Base-by-base conservation (phyloP, 2,113 vertebrate genomes). In the Stigmatopora argus region DNA sequence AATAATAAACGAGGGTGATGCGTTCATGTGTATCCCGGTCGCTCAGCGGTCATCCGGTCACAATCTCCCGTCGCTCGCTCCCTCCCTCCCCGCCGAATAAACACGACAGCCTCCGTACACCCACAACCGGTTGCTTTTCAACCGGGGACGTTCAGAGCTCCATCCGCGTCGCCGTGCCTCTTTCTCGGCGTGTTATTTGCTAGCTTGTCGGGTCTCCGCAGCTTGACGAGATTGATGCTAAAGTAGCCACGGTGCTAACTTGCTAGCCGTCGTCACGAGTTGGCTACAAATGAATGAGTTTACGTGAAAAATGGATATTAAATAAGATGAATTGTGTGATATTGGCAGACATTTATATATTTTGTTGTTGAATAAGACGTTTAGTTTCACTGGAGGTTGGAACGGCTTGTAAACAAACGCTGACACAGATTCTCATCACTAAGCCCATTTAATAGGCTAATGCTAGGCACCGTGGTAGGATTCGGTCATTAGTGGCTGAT, bases 351-450 rank as follows among this genome's bases (percentile, higher is more conserved):
- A 23, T 9, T 23, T 51, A 3, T 31, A 52, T 34, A 31, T 3
- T 18, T 12, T 62, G 53, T 56, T 65, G 71, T 56, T 70, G 67
- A 41, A 41, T 41, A 8, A 41, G 38, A 7, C 38, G 9, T 82
- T 80, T 67, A 73, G 41, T 49, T 13, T 9, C 0, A 44, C 65
- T 70, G 26, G 23, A 56, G 26, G 3, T 23, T 14, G 52, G 21
- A 11, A 10, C 14, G 26, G 0, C 23, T 71, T 80, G 74, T 73
- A 75, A 79, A 83, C 75, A 70, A 57, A 73, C 14, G 41, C 73
- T 75, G 77, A 78, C 75, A 83, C 69, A 70, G 67, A 68, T 75
- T 70, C 19, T 1, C 69, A 38, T 60, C 60, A 44, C 47, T 45
- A 70, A 62, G 60, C 55, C 46, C 65, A 45, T 72, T 65, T 17